These are phyloP conservation scores for Hoplostethus mediterraneus DNA, from an alignment of 2,797 vertebrate species.

Conservation along the genomic window DNA sequence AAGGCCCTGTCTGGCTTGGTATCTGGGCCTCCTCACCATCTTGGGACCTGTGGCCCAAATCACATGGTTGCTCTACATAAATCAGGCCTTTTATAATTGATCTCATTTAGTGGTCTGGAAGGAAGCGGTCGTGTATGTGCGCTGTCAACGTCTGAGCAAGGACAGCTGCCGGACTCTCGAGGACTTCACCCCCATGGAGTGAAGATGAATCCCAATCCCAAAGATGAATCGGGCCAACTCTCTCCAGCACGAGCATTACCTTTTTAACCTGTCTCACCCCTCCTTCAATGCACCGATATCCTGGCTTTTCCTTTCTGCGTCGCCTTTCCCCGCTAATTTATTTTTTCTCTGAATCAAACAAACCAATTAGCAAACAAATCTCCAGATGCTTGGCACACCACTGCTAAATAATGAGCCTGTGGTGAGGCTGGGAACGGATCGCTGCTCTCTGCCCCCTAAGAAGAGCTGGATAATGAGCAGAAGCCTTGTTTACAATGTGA, in stretches of 20 bases:
- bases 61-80: conserved; percentile 51
- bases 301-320: neutral
- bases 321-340: conserved; percentile 1
- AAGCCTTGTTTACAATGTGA: conserved; percentile 49
- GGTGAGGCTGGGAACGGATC: conserved; percentile 32
- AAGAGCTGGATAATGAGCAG: conserved; percentile 42
- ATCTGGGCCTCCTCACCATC: conserved; percentile 59
- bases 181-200: conserved; percentile 1
- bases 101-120: conserved; percentile 20
- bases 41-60: conserved; percentile 63
- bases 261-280: neutral
- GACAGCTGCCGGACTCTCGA: neutral
- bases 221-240: neutral
- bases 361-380: conserved; percentile 50
- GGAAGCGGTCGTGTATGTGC: neutral
- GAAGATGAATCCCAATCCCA: neutral
- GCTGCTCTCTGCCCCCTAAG: conserved; percentile 32
- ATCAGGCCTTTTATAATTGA: conserved; percentile 51
- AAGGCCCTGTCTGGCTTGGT: conserved; percentile 37
- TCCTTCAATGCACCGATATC: neutral
- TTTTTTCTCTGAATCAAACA: conserved; percentile 31
- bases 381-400: conserved; percentile 27
- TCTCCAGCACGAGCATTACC: neutral
- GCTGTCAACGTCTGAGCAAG: conserved; percentile 16
- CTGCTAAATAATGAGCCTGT: conserved; percentile 27